phyloP scores from a whole-genome alignment of 64 coral and sea anemone genomes.

The Montipora efflorescens region DNA sequence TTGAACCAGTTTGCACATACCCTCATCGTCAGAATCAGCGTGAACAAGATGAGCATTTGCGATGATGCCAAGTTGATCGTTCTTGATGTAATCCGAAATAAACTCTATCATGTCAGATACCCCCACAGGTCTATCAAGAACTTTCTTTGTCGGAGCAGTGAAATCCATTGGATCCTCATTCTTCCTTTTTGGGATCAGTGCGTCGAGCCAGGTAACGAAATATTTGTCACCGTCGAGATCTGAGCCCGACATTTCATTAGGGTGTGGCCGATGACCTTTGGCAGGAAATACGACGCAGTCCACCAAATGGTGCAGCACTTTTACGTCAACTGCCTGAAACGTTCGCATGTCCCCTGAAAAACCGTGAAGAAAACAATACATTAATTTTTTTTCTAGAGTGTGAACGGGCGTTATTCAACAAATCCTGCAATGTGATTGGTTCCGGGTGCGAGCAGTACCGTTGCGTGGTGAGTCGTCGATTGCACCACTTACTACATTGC shows the following conservation, averaged over 20 bases:
- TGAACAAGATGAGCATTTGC: constrained; percentile 88
- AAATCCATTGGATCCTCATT: constrained; percentile 89
- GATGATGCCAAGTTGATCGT: constrained; percentile 88
- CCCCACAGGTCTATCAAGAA: constrained; percentile 54
- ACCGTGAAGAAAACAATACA: neutral
- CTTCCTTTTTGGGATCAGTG: constrained; percentile 28
- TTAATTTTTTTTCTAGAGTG: no score
- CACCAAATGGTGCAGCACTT: constrained; percentile 67
- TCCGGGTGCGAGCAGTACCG: no score
- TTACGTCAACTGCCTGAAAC: constrained; percentile 75
- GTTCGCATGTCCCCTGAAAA: constrained; percentile 83
- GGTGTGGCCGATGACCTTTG: constrained; percentile 76
- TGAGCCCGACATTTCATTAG: constrained; percentile 91
- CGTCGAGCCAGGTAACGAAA: constrained; percentile 81
- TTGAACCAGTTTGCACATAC: neutral
- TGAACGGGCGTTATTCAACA: no score
- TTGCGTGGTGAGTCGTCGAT: no score
- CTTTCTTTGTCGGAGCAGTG: constrained; percentile 60
- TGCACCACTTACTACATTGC: no score
- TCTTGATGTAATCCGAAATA: constrained; percentile 87
- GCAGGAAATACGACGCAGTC: constrained; percentile 87
- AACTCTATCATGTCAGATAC: constrained; percentile 90
- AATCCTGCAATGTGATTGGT: no score
- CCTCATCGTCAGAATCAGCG: constrained; percentile 69
- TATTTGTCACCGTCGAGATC: constrained; percentile 92